These are phyloP conservation scores for Hylaea fasciaria DNA, from an alignment of 2,888 invertebrate species.

Conservation along the genomic window DNA sequence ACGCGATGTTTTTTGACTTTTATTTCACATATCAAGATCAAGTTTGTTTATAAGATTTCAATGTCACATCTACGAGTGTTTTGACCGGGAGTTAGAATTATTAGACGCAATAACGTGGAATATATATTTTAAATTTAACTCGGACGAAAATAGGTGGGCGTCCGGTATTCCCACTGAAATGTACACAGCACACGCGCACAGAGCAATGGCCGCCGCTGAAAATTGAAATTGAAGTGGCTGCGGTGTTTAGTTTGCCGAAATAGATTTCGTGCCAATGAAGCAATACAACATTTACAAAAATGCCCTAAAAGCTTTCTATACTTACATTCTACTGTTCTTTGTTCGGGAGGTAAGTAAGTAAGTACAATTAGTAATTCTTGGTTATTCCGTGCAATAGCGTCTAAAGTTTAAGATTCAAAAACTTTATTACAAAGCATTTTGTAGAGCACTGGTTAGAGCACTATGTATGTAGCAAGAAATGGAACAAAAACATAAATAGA, in stretches of 20 bases:
- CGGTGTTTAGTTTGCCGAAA: constrained; percentile 13
- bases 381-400: no score
- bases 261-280: not conserved
- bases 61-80: constrained; percentile 58
- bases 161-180: constrained; percentile 42
- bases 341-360: no score
- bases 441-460: no score
- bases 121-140: constrained; percentile 67
- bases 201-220: constrained; percentile 69
- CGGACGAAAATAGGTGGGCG: constrained; percentile 76
- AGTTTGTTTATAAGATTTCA: constrained; percentile 53
- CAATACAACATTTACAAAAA: constrained; percentile 2
- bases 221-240: constrained; percentile 45
- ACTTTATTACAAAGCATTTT: no score
- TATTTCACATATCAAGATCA: constrained; percentile 36
- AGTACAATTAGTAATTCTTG: no score
- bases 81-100: constrained; percentile 48
- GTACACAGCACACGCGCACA: constrained; percentile 40
- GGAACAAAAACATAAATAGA: no score
- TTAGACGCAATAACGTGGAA: constrained; percentile 64
- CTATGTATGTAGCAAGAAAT: no score
- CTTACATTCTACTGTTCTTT: not conserved
- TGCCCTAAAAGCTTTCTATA: not conserved
- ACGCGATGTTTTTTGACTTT: constrained; percentile 21
- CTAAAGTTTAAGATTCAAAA: no score